These are phyloP conservation scores for Drosophila novamexicana DNA, from an alignment of 1,140 invertebrate genomes.

Conservation along the genomic window DNA sequence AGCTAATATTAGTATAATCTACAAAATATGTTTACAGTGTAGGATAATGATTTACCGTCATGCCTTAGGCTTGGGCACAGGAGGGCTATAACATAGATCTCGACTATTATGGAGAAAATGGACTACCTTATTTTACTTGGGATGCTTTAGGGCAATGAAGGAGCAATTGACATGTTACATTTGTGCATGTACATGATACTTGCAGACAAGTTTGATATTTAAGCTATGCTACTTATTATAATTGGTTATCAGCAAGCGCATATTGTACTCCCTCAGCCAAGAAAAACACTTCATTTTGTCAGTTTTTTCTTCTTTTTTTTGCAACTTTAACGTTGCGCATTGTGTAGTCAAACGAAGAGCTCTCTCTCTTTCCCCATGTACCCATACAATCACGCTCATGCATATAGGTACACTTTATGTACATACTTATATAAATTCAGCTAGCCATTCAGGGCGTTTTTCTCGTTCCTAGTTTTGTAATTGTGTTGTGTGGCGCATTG, in stretches of 20 bases:
- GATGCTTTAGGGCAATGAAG: too few relatives aligned
- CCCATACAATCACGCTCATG: constrained; percentile 25
- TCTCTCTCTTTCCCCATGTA: constrained; percentile 3
- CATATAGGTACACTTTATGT: constrained; percentile 42
- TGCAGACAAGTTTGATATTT: constrained; percentile 8
- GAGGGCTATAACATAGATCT: too few relatives aligned
- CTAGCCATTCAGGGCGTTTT: constrained; percentile 49
- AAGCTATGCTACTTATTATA: constrained; percentile 20
- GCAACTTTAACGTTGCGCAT: constrained; percentile 35
- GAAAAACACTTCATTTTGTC: constrained; percentile 38
- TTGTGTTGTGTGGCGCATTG: constrained; percentile 49
- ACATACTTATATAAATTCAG: constrained; percentile 41
- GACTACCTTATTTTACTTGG: too few relatives aligned
- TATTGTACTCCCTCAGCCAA: constrained; percentile 21
- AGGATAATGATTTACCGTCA: too few relatives aligned
- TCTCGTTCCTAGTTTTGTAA: constrained; percentile 52
- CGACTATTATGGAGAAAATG: too few relatives aligned
- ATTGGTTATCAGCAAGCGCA: constrained; percentile 25
- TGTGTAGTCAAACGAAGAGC: constrained; percentile 43
- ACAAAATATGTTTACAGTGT: too few relatives aligned
- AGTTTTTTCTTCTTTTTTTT: constrained; percentile 28
- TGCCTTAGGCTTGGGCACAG: too few relatives aligned
- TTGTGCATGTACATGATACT: too few relatives aligned
- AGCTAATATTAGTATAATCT: too few relatives aligned
- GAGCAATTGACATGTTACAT: too few relatives aligned